Conservation (phyloP, 1,140 invertebrate genomes). For the Drosophila varians region DNA sequence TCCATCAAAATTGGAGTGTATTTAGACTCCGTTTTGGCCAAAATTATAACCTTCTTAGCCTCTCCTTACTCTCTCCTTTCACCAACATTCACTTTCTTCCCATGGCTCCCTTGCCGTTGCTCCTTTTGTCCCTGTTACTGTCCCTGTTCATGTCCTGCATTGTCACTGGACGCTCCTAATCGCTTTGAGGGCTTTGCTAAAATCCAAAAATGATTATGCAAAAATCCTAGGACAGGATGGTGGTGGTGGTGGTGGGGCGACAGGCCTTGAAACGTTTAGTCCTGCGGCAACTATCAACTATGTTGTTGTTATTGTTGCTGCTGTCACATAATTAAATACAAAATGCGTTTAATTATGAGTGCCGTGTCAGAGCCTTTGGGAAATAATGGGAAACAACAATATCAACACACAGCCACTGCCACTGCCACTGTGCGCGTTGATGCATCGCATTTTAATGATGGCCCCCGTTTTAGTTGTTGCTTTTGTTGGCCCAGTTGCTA, state of each 20-base stretch:
- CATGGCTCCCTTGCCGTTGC: background rate
- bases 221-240: conserved; percentile 5
- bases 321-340: conserved; percentile 52
- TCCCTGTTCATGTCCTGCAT: background rate
- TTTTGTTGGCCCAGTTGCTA: background rate
- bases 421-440: conserved; percentile 17
- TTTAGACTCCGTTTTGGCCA: no score
- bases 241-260: background rate
- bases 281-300: background rate
- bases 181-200: conserved; percentile 29
- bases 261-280: background rate
- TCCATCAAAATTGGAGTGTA: no score
- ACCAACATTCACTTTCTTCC: no score
- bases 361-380: conserved; percentile 39
- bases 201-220: conserved; percentile 47
- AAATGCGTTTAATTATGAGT: conserved; percentile 61
- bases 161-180: conserved; percentile 31
- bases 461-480: background rate
- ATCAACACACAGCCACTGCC: background rate
- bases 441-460: conserved; percentile 56
- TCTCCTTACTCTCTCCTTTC: no score
- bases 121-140: background rate
- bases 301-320: conserved; percentile 8
- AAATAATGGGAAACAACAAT: conserved; percentile 50
- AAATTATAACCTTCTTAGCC: no score